These are phyloP conservation scores for Dioctria rufipes DNA, from an alignment of 2,888 invertebrate genomes.

Conservation along the genomic window DNA sequence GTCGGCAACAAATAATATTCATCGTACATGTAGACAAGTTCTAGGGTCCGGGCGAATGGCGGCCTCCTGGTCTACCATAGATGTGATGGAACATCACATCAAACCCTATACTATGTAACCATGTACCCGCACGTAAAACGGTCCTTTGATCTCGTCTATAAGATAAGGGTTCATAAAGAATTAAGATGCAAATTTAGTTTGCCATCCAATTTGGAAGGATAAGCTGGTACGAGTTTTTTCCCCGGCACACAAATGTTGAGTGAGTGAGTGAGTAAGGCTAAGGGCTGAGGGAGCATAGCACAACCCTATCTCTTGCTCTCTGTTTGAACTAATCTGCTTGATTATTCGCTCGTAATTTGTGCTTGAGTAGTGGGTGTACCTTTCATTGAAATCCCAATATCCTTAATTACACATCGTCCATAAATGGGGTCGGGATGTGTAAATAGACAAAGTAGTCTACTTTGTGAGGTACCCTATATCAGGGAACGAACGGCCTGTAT, in stretches of 20 bases:
- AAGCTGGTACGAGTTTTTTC: constrained; percentile 56
- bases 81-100: constrained; percentile 30
- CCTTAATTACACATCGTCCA: constrained; percentile 58
- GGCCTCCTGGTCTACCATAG: not conserved
- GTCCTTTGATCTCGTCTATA: constrained; percentile 58
- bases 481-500: constrained; percentile 10
- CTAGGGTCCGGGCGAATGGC: not conserved
- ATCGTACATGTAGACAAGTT: constrained; percentile 43
- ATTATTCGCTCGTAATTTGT: constrained; percentile 59
- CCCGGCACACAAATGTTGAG: not conserved
- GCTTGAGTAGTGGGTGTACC: constrained; percentile 55
- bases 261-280: too few species aligned
- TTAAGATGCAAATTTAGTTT: constrained; percentile 60
- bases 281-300: too few species aligned
- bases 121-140: constrained; percentile 57
- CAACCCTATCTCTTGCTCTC: not conserved
- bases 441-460: constrained; percentile 51
- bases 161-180: constrained; percentile 59
- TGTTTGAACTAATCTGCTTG: constrained; percentile 59
- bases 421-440: constrained; percentile 45
- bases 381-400: constrained; percentile 56
- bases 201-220: constrained; percentile 59
- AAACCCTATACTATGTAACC: constrained; percentile 31
- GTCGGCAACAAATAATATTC: constrained; percentile 46
- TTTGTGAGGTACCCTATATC: not conserved